Percentiles rank a stretch among this genome's conserved stretches.
Conservation (phyloP, 2,113 vertebrate species). For the Spea multiplicata region DNA sequence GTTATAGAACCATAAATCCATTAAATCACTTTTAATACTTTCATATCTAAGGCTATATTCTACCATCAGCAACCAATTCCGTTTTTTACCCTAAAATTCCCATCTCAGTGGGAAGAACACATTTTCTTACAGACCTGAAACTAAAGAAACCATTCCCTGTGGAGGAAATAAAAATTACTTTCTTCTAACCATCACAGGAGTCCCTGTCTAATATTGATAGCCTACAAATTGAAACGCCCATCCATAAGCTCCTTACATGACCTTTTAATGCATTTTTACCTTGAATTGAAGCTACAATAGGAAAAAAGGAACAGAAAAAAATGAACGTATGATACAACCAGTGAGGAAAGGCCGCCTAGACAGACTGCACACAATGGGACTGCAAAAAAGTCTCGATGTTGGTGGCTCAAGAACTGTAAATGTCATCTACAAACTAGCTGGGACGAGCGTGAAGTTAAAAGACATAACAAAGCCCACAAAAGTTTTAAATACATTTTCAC, state of each 20-base stretch:
- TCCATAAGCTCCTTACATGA: constrained; percentile 38
- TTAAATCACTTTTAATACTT: constrained; percentile 29
- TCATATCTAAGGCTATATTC: constrained; percentile 7
- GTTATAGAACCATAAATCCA: constrained; percentile 4
- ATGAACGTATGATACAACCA: background rate
- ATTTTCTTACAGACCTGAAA: constrained; percentile 40
- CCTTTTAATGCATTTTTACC: constrained; percentile 43
- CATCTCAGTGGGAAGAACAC: constrained; percentile 40
- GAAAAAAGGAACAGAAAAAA: constrained; percentile 13
- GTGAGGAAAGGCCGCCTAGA: constrained; percentile 6
- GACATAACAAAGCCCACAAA: constrained; percentile 26
- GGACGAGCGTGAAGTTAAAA: background rate
- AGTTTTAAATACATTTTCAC: background rate
- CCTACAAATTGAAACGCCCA: constrained; percentile 40
- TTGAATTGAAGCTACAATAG: constrained; percentile 31
- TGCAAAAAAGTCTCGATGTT: background rate
- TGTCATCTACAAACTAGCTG: constrained; percentile 15
- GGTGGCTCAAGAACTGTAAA: background rate
- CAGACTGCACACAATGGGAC: constrained; percentile 8
- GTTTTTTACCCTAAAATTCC: constrained; percentile 26
- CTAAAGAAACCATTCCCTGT: constrained; percentile 37
- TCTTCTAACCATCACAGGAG: constrained; percentile 38
- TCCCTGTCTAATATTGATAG: constrained; percentile 41
- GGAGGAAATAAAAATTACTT: constrained; percentile 44
- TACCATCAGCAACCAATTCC: constrained; percentile 25